phyloP scores from a whole-genome alignment of 1,140 invertebrate species.

The Mercenaria mercenaria region DNA sequence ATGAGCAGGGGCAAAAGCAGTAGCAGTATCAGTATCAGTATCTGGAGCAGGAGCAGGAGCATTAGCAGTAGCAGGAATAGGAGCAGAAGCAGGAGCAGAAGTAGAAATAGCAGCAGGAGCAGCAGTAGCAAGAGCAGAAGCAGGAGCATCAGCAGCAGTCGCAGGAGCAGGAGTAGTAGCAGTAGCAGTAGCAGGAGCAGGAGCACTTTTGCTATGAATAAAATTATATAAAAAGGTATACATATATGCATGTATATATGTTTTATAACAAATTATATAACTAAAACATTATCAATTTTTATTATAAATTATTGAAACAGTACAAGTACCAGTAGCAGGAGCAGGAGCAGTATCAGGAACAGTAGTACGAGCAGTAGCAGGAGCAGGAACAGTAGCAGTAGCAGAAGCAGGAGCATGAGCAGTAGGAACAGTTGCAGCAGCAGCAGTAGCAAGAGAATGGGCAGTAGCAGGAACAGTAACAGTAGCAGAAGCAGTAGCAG shows the following conservation, averaged over 20 bases:
- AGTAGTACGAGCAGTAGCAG: slow-evolving; percentile 23
- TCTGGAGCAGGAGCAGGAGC: neutral
- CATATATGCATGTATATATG: neutral
- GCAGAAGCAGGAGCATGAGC: neutral
- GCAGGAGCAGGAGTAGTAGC: too few species aligned
- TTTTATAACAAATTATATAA: neutral
- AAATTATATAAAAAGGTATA: neutral
- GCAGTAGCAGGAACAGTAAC: slow-evolving; percentile 18
- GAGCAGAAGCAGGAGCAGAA: too few species aligned
- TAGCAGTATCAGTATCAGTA: too few species aligned
- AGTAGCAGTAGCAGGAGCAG: too few species aligned
- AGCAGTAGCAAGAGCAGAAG: neutral
- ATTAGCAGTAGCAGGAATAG: neutral
- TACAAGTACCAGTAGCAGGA: slow-evolving; percentile 5
- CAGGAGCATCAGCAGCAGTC: neutral
- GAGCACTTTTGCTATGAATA: too few species aligned
- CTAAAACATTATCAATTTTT: neutral
- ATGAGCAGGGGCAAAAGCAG: neutral
- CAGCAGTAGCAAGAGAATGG: slow-evolving; percentile 15
- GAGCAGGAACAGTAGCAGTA: neutral
- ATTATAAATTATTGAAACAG: neutral
- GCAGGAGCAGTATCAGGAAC: neutral
- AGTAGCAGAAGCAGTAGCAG: slow-evolving; percentile 31
- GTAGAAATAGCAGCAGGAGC: too few species aligned
- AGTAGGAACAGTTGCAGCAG: slow-evolving; percentile 7